Evolutionary conservation across 2,888 invertebrate species (phyloP).

Genomic region (Laspeyria flexula): DNA sequence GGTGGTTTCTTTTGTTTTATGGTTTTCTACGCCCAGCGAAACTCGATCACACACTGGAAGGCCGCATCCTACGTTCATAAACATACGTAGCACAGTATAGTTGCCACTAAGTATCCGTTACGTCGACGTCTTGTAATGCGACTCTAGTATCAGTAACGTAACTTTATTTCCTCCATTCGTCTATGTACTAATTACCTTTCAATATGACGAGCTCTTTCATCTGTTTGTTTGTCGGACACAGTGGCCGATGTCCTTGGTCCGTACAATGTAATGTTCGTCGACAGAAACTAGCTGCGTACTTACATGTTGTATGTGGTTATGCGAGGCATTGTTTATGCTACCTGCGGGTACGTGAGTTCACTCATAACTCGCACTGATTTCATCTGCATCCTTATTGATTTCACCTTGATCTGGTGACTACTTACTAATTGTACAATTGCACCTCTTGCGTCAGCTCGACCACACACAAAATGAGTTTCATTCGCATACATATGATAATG

Average conservation of each 20-base stretch:
- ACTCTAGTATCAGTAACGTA: conserved; percentile 1
- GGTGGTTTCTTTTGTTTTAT: conserved; percentile 44
- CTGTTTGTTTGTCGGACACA: not conserved
- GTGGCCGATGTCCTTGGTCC: conserved; percentile 8
- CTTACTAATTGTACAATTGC: conserved; percentile 32
- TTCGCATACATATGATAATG: conserved; percentile 17
- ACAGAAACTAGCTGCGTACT: conserved; percentile 8
- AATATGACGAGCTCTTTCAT: not conserved
- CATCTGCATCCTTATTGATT: conserved; percentile 30
- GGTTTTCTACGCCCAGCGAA: conserved; percentile 36
- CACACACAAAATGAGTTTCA: conserved; percentile 10
- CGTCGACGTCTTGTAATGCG: conserved; percentile 8
- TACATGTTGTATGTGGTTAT: conserved; percentile 1
- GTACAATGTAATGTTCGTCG: conserved; percentile 6
- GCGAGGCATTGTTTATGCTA: conserved; percentile 25
- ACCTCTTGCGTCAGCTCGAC: conserved; percentile 8
- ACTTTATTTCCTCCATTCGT: not conserved
- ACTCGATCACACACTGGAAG: conserved; percentile 44
- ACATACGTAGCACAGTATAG: conserved; percentile 8
- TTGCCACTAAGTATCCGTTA: conserved; percentile 33
- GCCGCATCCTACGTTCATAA: conserved; percentile 27
- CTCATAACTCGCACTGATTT: conserved; percentile 23
- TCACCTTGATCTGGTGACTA: conserved; percentile 39
- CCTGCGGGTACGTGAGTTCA: conserved; percentile 23
- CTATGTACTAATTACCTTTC: not conserved